These are phyloP conservation scores for Ooceraea biroi DNA, from an alignment of 1,140 invertebrate species.

Conservation along the genomic window DNA sequence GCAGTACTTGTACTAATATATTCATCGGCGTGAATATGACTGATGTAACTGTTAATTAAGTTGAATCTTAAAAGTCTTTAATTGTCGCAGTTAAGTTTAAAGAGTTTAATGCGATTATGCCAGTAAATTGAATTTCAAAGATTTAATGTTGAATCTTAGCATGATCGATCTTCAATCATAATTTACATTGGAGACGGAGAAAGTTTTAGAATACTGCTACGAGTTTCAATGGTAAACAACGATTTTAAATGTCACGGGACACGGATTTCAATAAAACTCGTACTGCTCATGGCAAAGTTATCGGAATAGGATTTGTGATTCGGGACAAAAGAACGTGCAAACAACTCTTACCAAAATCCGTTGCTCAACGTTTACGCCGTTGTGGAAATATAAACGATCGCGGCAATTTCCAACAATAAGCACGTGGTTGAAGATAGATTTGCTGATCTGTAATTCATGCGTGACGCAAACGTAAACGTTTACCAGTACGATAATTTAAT, in stretches of 20 bases:
- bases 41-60: background rate
- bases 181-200: background rate
- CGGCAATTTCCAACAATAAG: background rate
- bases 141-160: background rate
- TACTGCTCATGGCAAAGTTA: too few species aligned
- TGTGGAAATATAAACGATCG: background rate
- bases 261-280: too few species aligned
- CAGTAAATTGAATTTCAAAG: background rate
- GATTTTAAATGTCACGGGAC: too few species aligned
- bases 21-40: too few species aligned
- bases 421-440: background rate
- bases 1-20: too few species aligned
- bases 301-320: too few species aligned
- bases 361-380: conserved; percentile 6
- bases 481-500: conserved; percentile 45
- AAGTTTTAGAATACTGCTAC: too few species aligned
- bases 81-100: background rate
- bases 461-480: background rate
- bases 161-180: background rate
- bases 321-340: too few species aligned
- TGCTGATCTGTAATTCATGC: background rate
- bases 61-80: background rate
- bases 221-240: too few species aligned
- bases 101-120: too few species aligned
- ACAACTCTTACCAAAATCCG: background rate